phyloP scores from a whole-genome alignment of 2,888 invertebrate species.

The Dynastes maya region DNA sequence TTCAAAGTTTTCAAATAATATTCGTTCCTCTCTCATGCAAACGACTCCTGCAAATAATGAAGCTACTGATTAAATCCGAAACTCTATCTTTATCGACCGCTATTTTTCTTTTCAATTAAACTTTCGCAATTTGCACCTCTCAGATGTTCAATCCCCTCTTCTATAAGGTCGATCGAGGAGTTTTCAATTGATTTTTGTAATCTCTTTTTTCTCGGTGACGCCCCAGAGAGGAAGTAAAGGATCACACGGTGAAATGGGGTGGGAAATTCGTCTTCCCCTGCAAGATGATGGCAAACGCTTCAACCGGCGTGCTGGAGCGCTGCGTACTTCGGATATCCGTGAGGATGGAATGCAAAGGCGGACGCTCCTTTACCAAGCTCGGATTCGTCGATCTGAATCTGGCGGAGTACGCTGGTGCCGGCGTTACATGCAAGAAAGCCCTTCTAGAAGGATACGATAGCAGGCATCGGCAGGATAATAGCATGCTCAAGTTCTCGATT shows the following conservation, averaged over 20 bases:
- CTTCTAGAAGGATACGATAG: conserved; percentile 96
- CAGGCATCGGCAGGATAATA: conserved; percentile 95
- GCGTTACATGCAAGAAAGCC: conserved; percentile 88
- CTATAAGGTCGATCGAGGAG: neutral
- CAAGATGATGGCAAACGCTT: conserved; percentile 97
- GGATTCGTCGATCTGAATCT: conserved; percentile 98
- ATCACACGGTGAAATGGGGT: conserved; percentile 95
- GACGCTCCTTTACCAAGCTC: conserved; percentile 93
- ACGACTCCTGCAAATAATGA: too few relatives aligned
- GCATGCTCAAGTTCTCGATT: conserved; percentile 92
- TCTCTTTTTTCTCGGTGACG: conserved; percentile 62
- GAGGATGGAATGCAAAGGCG: conserved; percentile 90
- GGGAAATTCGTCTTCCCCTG: conserved; percentile 93
- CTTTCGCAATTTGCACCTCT: neutral
- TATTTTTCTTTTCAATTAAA: neutral
- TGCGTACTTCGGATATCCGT: conserved; percentile 95
- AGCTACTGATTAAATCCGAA: too few relatives aligned
- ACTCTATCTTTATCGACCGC: too few relatives aligned
- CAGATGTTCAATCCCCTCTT: neutral
- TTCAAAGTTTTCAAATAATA: too few relatives aligned
- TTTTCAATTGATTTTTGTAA: conserved; percentile 17
- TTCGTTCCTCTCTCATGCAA: too few relatives aligned
- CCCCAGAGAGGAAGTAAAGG: conserved; percentile 90
- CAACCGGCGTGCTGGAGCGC: conserved; percentile 94
- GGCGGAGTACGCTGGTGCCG: conserved; percentile 96